A percentile compares a stretch with the other conserved stretches of the same genome.
Evolutionary conservation across 2,113 vertebrate genomes (phyloP).

Genomic region (Apodemus speciosus): DNA sequence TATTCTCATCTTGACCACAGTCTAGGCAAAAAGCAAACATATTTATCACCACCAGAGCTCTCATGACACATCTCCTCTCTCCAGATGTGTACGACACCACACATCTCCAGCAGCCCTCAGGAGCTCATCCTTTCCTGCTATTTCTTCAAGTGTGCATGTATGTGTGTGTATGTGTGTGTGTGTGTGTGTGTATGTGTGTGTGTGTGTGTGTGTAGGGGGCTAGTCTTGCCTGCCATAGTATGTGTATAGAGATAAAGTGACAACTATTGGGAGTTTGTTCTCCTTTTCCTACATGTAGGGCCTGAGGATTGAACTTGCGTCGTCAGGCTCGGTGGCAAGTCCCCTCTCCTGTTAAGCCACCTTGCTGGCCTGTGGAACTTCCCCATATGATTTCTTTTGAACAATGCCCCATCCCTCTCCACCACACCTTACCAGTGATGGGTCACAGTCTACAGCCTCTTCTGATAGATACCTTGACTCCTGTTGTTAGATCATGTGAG

Average conservation of each 20-base stretch:
- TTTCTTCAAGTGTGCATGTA: background rate
- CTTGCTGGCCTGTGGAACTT: background rate
- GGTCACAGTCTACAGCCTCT: background rate
- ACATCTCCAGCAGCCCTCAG: background rate
- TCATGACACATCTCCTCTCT: background rate
- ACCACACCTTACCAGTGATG: accelerated
- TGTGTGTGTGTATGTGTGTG: background rate
- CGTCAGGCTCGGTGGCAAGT: background rate
- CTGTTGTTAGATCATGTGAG: background rate
- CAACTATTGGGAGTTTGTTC: background rate
- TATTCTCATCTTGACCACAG: background rate
- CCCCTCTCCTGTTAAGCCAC: background rate
- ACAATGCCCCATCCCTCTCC: background rate
- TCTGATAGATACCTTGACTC: background rate
- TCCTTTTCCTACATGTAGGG: background rate
- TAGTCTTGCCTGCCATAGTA: background rate
- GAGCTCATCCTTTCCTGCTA: background rate
- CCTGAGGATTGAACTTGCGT: background rate
- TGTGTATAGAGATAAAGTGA: background rate
- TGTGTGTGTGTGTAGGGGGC: background rate
- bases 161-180: background rate
- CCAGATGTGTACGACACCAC: background rate
- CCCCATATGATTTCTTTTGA: background rate
- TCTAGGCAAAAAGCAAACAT: background rate
- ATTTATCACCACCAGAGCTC: background rate